Evolutionary conservation across 2,797 vertebrate genomes (phyloP).

Genomic region (Gobio occitaniae): DNA sequence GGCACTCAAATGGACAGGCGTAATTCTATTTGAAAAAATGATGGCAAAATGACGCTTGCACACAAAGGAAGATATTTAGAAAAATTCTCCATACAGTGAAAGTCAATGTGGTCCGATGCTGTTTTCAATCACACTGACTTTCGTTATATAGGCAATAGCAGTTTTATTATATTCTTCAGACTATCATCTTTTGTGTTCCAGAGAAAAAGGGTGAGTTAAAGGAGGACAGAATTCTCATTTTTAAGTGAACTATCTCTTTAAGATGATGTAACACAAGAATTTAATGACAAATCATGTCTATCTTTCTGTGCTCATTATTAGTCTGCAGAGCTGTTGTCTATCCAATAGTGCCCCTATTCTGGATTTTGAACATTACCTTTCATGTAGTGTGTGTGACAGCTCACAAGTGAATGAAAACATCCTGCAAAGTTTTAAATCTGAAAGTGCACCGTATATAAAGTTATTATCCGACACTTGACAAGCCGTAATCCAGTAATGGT

Average conservation of each 20-base stretch:
- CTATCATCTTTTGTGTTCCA: neutral
- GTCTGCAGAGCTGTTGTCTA: neutral
- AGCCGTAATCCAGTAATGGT: too few relatives aligned
- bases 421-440: too few relatives aligned
- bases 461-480: too few relatives aligned
- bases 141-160: neutral
- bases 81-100: neutral
- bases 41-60: neutral
- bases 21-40: neutral
- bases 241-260: neutral
- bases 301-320: neutral
- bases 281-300: neutral
- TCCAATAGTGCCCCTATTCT: too few relatives aligned
- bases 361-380: too few relatives aligned
- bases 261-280: neutral
- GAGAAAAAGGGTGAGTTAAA: neutral
- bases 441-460: too few relatives aligned
- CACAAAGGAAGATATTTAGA: neutral
- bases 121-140: neutral
- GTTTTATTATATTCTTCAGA: neutral
- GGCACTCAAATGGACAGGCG: neutral
- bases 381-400: too few relatives aligned
- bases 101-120: neutral
- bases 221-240: neutral
- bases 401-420: too few relatives aligned